Conservation (phyloP, 2,888 invertebrate genomes). For the Rhagonycha lutea region DNA sequence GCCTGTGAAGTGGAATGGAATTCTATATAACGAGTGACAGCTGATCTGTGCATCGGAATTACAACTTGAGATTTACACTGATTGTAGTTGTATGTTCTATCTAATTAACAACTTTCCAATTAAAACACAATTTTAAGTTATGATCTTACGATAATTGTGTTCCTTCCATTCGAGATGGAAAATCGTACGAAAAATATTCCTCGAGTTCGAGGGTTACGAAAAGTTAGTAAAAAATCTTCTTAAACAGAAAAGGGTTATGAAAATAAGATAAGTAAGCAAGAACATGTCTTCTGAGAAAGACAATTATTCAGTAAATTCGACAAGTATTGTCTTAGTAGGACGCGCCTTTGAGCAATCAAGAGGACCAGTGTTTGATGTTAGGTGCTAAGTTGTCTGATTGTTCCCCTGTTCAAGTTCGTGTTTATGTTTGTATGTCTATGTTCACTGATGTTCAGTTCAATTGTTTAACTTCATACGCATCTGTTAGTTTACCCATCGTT, state of each 20-base stretch:
- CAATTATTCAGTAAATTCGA: conserved; percentile 26
- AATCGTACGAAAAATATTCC: background rate
- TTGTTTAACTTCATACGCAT: conserved; percentile 46
- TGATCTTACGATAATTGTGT: background rate
- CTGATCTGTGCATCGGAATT: conserved; percentile 46
- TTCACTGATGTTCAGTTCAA: conserved; percentile 49
- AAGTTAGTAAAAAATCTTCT: background rate
- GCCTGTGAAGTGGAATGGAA: conserved; percentile 43
- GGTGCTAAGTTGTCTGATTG: conserved; percentile 47
- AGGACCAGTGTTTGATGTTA: conserved; percentile 45
- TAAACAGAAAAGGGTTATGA: background rate
- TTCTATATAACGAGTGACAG: conserved; percentile 49
- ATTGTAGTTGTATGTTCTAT: conserved; percentile 32
- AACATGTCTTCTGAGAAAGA: conserved; percentile 23
- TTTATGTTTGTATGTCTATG: conserved; percentile 46
- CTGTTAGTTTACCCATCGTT: conserved; percentile 37
- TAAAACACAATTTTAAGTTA: conserved; percentile 17
- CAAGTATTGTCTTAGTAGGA: conserved; percentile 36
- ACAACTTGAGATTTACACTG: conserved; percentile 37
- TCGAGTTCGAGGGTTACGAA: background rate
- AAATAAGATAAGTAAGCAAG: conserved; percentile 5
- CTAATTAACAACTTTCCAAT: conserved; percentile 29
- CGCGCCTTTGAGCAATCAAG: conserved; percentile 46
- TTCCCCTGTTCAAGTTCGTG: conserved; percentile 41
- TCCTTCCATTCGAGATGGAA: background rate